These are phyloP conservation scores for Zosterops borbonicus DNA, from an alignment of 2,113 vertebrate species.

Conservation along the genomic window DNA sequence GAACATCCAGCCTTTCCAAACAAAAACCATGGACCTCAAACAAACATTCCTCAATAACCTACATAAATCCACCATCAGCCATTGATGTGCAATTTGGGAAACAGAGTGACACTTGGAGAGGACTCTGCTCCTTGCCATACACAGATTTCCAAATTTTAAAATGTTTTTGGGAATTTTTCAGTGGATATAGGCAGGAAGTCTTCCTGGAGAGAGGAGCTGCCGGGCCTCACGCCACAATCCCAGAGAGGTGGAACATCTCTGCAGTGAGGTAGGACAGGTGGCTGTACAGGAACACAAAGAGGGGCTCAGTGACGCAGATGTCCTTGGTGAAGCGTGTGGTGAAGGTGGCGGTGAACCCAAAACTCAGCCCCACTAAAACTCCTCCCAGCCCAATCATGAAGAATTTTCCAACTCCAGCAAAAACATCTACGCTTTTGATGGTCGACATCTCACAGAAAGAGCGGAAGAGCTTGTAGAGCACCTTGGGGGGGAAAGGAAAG, in stretches of 20 bases:
- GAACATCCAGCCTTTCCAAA: background rate
- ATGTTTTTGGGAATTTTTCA: background rate
- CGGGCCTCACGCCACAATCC: slow-evolving; percentile 73
- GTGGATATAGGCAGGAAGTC: background rate
- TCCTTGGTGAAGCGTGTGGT: slow-evolving; percentile 80
- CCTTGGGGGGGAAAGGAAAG: slow-evolving; percentile 47
- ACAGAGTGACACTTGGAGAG: background rate
- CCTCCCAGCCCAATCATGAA: slow-evolving; percentile 80
- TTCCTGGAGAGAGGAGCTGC: background rate
- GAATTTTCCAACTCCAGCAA: slow-evolving; percentile 76
- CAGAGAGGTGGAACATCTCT: slow-evolving; percentile 84
- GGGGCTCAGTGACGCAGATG: slow-evolving; percentile 79
- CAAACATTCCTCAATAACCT: background rate
- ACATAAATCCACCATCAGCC: background rate
- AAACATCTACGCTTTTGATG: slow-evolving; percentile 71
- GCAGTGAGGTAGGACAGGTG: slow-evolving; percentile 84
- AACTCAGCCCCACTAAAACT: slow-evolving; percentile 75
- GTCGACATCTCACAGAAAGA: slow-evolving; percentile 80
- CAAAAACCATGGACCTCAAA: background rate
- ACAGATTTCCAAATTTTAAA: too few relatives aligned
- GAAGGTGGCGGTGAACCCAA: slow-evolving; percentile 77
- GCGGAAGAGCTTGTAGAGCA: slow-evolving; percentile 83
- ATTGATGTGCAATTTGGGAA: background rate
- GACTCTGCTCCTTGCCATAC: accelerated
- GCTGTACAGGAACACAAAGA: slow-evolving; percentile 87